A percentile compares a stretch with the other conserved stretches of the same genome.
These are phyloP conservation scores for Centropyge bicolor DNA, from an alignment of 2,797 vertebrate genomes.

Conservation along the genomic window DNA sequence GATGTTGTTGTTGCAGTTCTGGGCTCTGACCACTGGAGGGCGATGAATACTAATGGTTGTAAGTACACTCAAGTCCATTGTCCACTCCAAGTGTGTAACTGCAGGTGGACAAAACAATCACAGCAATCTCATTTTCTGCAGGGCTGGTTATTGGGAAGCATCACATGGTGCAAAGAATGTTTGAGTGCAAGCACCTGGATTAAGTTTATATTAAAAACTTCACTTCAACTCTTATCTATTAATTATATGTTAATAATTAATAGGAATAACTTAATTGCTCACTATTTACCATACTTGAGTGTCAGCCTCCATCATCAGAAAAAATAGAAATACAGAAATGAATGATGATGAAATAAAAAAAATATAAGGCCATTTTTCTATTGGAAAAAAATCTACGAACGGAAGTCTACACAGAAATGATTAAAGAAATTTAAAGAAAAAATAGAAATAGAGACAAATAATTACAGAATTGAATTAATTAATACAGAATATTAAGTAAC, in stretches of 20 bases:
- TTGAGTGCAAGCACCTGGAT: not conserved
- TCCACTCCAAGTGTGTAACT: not conserved
- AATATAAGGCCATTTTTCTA: not conserved
- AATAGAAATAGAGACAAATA: not conserved
- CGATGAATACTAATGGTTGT: slow-evolving; percentile 22
- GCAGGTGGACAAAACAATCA: not conserved
- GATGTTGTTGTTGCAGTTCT: slow-evolving; percentile 25
- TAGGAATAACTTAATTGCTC: not conserved
- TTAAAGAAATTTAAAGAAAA: not conserved
- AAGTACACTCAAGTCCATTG: not conserved
- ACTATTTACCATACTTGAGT: not conserved
- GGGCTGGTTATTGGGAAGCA: not conserved
- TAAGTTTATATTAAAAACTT: not conserved
- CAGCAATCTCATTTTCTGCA: not conserved
- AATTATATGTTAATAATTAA: too few species aligned
- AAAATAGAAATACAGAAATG: not conserved
- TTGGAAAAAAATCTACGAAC: not conserved
- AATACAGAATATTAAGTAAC: not conserved
- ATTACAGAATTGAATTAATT: not conserved
- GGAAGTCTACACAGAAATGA: not conserved
- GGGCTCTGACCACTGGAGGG: slow-evolving; percentile 29
- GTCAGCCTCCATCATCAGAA: not conserved
- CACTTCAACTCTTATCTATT: not conserved
- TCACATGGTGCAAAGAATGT: not conserved
- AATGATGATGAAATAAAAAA: not conserved